phyloP scores from a whole-genome alignment of 1,140 invertebrate species.

The Drosophila melanogaster region DNA sequence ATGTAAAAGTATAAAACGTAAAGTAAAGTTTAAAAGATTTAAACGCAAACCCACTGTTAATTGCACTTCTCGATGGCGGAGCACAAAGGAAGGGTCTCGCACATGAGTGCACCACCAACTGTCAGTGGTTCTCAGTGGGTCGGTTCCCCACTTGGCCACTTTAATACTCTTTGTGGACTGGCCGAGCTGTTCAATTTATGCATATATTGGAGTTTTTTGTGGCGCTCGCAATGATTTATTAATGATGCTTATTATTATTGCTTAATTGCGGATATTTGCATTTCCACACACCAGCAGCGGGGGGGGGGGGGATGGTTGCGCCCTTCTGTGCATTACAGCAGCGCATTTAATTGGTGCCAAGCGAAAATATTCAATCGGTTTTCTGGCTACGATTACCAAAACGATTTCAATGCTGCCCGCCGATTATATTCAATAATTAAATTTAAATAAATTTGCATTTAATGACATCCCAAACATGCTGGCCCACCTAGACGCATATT shows the following conservation, averaged over 20 bases:
- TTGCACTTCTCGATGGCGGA: conserved; percentile 44
- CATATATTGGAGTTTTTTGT: conserved; percentile 45
- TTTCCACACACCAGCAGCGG: conserved; percentile 30
- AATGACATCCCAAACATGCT: conserved; percentile 23
- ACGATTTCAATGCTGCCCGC: conserved; percentile 29
- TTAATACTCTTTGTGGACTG: conserved; percentile 48
- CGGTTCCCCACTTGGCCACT: conserved; percentile 1
- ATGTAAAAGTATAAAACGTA: background rate
- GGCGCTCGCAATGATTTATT: conserved; percentile 70
- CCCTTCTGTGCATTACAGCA: conserved; percentile 19
- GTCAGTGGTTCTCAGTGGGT: conserved; percentile 20
- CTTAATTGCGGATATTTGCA: conserved; percentile 80
- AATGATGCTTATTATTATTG: conserved; percentile 82
- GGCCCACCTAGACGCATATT: conserved; percentile 44
- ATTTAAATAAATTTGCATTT: conserved; percentile 69
- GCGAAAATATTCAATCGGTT: conserved; percentile 48
- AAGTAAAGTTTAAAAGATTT: background rate
- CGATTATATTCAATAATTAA: conserved; percentile 59
- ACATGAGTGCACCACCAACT: conserved; percentile 14
- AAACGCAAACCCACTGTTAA: conserved; percentile 41
- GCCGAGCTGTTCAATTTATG: conserved; percentile 48
- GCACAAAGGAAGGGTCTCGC: conserved; percentile 29
- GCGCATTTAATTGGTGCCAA: conserved; percentile 59
- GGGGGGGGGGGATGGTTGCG: background rate
- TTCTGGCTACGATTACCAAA: conserved; percentile 45